A percentile compares a stretch with the other conserved stretches of the same genome.
These are phyloP conservation scores for Numenius arquata DNA, from an alignment of 2,113 vertebrate genomes.

Conservation along the genomic window DNA sequence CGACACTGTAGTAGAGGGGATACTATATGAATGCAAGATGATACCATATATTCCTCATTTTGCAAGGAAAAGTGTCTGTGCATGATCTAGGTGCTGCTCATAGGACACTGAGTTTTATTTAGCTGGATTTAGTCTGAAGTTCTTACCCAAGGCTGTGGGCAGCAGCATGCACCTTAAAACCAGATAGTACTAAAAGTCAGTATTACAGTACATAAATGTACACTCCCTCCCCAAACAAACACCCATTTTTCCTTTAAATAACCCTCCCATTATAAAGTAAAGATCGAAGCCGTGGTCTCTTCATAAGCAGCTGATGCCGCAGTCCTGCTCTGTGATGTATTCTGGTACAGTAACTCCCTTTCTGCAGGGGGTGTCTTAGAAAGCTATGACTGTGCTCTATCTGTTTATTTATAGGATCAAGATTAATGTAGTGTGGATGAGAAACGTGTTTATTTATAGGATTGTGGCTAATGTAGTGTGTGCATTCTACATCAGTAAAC, in stretches of 20 bases:
- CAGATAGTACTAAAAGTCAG: neutral
- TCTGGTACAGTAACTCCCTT: neutral
- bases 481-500: slow-evolving; percentile 47
- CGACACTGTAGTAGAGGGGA: neutral
- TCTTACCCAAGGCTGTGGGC: neutral
- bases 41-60: neutral
- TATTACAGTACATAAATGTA: neutral
- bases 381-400: neutral
- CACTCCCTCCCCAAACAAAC: neutral
- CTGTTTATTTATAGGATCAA: slow-evolving; percentile 60
- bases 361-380: slow-evolving; percentile 1
- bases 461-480: slow-evolving; percentile 62
- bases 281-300: neutral
- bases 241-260: neutral
- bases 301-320: neutral
- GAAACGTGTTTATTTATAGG: slow-evolving; percentile 59
- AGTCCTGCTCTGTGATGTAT: neutral
- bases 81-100: neutral
- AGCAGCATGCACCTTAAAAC: neutral
- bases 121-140: neutral
- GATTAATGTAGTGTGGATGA: slow-evolving; percentile 60
- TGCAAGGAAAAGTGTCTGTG: neutral
- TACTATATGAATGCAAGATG: neutral
- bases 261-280: neutral
- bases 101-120: neutral